A percentile compares a stretch with the other conserved stretches of the same genome.
Evolutionary conservation across 2,888 invertebrate species (phyloP).

Genomic region (Drosophila fungiperda): DNA sequence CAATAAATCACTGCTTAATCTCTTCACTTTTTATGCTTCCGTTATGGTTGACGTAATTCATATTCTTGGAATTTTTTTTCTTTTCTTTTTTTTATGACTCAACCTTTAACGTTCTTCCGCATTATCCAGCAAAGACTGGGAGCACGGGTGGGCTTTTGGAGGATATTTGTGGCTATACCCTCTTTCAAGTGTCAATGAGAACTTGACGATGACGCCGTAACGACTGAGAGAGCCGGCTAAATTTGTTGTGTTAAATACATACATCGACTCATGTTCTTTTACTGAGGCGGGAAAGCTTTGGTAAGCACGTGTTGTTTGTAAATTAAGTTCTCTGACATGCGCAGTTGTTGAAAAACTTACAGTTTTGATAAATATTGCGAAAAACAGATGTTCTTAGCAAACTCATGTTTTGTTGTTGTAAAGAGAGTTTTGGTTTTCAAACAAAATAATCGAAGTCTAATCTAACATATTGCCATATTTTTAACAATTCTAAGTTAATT

Average conservation of each 20-base stretch:
- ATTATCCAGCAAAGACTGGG: constrained; percentile 50
- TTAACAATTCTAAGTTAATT: neutral
- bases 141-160: constrained; percentile 22
- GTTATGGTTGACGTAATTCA: constrained; percentile 7
- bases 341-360: constrained; percentile 30
- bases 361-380: constrained; percentile 26
- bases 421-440: neutral
- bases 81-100: constrained; percentile 33
- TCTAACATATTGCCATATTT: neutral
- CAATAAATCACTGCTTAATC: constrained; percentile 28
- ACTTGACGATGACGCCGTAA: constrained; percentile 21
- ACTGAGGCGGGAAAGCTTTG: constrained; percentile 26
- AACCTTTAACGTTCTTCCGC: constrained; percentile 60
- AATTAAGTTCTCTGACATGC: constrained; percentile 40
- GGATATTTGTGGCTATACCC: constrained; percentile 13
- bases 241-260: neutral
- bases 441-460: neutral
- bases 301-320: constrained; percentile 51
- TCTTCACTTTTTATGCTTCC: constrained; percentile 44
- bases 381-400: constrained; percentile 39
- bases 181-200: constrained; percentile 28
- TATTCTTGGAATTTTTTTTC: neutral
- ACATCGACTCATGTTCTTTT: constrained; percentile 7
- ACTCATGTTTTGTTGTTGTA: neutral
- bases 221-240: constrained; percentile 49